Evolutionary conservation across 2,113 vertebrate species (phyloP).

Genomic region (Prunella fulvescens): DNA sequence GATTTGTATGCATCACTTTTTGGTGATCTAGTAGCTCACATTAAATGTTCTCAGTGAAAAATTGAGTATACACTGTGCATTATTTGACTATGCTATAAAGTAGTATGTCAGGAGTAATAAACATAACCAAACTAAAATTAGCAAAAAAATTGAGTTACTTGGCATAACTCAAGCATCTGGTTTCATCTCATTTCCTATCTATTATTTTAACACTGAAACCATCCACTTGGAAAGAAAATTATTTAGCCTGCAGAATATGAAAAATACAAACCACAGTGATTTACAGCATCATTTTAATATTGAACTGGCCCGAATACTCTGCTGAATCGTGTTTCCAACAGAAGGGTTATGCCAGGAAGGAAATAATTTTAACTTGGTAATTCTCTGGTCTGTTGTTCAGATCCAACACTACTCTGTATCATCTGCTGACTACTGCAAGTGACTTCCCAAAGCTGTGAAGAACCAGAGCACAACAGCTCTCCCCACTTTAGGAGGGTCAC

Average conservation of each 20-base stretch:
- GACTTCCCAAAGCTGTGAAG: neutral
- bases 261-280: neutral
- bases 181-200: neutral
- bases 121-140: neutral
- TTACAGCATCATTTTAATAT: neutral
- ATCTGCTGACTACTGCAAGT: neutral
- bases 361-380: neutral
- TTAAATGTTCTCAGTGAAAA: neutral
- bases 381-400: neutral
- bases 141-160: neutral
- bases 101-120: neutral
- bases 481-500: neutral
- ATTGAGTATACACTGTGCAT: neutral
- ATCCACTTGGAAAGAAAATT: neutral
- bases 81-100: neutral
- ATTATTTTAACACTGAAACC: neutral
- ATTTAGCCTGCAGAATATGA: neutral
- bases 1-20: neutral
- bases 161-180: neutral
- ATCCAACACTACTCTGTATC: neutral
- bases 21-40: neutral
- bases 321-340: neutral
- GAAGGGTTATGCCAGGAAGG: neutral
- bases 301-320: neutral
- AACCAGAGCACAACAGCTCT: neutral